Evolutionary conservation across 30 jellyfish, hydroid and myxozoan genomes (phyloP), one percentile per base, ranked within the genome.

Genomic region (Morbakka virulenta): DNA sequence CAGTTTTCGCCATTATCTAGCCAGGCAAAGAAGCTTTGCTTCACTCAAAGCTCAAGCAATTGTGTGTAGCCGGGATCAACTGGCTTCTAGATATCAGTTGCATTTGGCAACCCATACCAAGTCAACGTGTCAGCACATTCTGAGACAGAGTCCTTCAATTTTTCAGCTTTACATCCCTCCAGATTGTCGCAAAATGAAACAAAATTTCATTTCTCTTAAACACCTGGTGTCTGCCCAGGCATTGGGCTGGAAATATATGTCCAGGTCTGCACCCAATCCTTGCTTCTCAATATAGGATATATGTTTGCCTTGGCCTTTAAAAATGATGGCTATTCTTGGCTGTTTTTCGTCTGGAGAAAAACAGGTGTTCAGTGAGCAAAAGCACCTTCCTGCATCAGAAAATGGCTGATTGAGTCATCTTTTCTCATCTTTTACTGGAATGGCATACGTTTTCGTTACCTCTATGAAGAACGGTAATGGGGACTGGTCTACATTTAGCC

Each of bases 401-500:
- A 17, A 6, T 6, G 57, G 57, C 17, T 41, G 57, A 17, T 41
- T 41, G 17, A 41, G 13, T 17, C 57, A 41, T 6, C 9, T 41
- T 17, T 41, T 41, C 17, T 41, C 17, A 41, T 41, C 57, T 17
- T 41, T 41, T 17, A 6, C 57, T 6, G 57, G 57, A 17, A 41
- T 41, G 9, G 9, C 57, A 41, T 41, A 41, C 57, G 57, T 41
- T 17, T 41, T 41, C 57, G 9, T 41, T 9, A 9, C 9, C 57
- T 41, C 57, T 41, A 41, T 41, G 9, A 17, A 9, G 17, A 41
- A 41, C 17, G 57, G 57, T 41, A 41, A 41, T 6, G 57, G 57
- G 17, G 57, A 41, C 79, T 64, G 94, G 85, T 76, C 95, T 22
- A 28, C 94, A 35, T 76, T 84, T 3, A 62, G 71, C 48, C 80